Percentiles rank a stretch among this genome's conserved stretches.
These are phyloP conservation scores for Furcula furcula DNA, from an alignment of 2,888 invertebrate species.

Conservation along the genomic window DNA sequence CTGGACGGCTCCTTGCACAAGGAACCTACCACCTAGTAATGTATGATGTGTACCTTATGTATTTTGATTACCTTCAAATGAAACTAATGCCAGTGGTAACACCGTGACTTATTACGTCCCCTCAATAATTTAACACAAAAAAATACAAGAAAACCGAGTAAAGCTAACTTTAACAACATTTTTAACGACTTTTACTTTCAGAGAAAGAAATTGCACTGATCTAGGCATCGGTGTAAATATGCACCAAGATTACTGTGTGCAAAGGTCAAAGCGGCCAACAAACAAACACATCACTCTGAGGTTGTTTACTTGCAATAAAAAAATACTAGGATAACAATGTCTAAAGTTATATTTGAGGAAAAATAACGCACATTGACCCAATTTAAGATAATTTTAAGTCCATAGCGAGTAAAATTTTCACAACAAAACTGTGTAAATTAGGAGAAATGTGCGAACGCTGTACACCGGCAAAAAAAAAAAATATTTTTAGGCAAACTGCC, in stretches of 20 bases:
- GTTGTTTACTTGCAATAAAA: conserved; percentile 38
- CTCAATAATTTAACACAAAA: conserved; percentile 63
- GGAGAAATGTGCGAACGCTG: too few species aligned
- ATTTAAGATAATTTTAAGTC: too few species aligned
- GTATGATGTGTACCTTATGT: too few species aligned
- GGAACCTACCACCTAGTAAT: too few species aligned
- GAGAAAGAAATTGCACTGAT: conserved; percentile 37
- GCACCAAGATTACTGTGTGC: conserved; percentile 17
- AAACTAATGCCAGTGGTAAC: conserved; percentile 44
- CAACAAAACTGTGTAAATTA: too few species aligned
- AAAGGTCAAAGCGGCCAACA: conserved; percentile 26
- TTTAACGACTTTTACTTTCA: conserved; percentile 30
- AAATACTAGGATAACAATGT: too few species aligned
- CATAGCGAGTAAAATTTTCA: too few species aligned
- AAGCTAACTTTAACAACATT: conserved; percentile 65
- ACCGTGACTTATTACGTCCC: conserved; percentile 31
- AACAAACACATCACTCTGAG: conserved; percentile 33
- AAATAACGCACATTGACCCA: too few species aligned
- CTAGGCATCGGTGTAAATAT: conserved; percentile 8
- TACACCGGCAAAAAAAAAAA: too few species aligned
- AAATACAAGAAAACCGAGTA: conserved; percentile 63
- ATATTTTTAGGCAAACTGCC: too few species aligned
- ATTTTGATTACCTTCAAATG: conserved; percentile 14
- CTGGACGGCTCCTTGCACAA: too few species aligned
- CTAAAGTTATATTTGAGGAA: too few species aligned